A percentile compares a stretch with the other conserved stretches of the same genome.
These are phyloP conservation scores for Chelonus insularis DNA, from an alignment of 1,140 invertebrate genomes.

Conservation along the genomic window DNA sequence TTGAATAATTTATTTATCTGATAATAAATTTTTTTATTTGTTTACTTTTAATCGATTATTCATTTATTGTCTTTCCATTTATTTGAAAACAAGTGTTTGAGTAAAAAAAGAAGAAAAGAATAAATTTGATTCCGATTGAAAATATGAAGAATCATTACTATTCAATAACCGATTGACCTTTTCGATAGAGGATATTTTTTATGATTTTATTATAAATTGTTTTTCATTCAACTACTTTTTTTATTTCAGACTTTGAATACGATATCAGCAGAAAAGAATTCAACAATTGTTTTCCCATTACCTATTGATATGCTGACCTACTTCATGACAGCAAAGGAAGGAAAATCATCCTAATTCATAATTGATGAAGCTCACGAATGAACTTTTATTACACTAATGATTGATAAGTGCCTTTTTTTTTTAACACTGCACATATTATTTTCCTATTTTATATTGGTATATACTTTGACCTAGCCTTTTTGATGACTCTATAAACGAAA, in stretches of 20 bases:
- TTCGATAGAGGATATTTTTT: slow-evolving; percentile 8
- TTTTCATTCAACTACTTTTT: neutral
- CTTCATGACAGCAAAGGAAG: slow-evolving; percentile 65
- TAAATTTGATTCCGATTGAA: no score
- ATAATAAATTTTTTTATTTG: neutral
- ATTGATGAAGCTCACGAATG: neutral
- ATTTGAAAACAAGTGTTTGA: no score
- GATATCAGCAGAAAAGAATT: slow-evolving; percentile 97
- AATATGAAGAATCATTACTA: no score
- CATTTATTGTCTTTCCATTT: no score
- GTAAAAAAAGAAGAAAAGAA: no score
- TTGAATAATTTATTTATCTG: neutral
- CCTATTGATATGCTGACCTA: slow-evolving; percentile 88
- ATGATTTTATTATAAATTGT: neutral
- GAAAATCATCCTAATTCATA: neutral
- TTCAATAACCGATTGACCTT: no score
- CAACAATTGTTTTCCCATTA: slow-evolving; percentile 95
- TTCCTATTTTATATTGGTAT: no score
- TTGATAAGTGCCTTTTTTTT: neutral
- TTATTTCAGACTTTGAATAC: slow-evolving; percentile 82
- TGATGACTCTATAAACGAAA: no score
- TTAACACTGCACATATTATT: no score
- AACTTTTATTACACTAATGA: neutral
- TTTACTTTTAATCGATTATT: no score
- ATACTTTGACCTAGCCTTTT: no score